phyloP scores from a whole-genome alignment of 2,888 invertebrate species.

The Calameuta idolon region DNA sequence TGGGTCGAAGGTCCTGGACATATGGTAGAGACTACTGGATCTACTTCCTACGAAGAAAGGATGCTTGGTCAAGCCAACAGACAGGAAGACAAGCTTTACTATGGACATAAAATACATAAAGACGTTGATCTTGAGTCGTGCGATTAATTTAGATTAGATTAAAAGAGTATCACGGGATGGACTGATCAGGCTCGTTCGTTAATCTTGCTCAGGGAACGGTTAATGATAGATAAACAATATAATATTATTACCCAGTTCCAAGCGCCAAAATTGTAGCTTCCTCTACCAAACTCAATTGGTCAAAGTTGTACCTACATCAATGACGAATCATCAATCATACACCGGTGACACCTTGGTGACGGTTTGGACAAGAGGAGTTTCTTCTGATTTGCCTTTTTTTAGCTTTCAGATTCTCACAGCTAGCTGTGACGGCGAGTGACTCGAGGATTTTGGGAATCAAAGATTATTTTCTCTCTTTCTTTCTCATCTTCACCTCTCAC shows the following conservation, averaged over 20 bases:
- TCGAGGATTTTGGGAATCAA: no score
- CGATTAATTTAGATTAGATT: neutral
- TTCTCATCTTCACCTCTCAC: no score
- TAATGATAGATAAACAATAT: constrained; percentile 27
- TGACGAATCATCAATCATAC: neutral
- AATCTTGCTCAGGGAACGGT: constrained; percentile 8
- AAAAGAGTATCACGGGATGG: neutral
- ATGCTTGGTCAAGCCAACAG: no score
- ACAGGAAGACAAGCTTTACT: no score
- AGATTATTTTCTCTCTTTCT: no score
- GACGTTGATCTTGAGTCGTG: no score
- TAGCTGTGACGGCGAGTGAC: no score
- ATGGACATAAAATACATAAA: no score
- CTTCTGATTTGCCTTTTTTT: neutral
- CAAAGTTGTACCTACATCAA: constrained; percentile 53
- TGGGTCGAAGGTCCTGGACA: no score
- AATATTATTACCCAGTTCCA: constrained; percentile 64
- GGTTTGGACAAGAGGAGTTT: no score
- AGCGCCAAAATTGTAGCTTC: constrained; percentile 64
- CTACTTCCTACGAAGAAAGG: no score
- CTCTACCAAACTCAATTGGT: constrained; percentile 62
- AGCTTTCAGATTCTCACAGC: neutral
- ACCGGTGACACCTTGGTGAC: neutral
- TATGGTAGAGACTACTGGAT: no score
- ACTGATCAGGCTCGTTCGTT: constrained; percentile 1